phyloP scores from a whole-genome alignment of 2,888 invertebrate genomes.

The Hemicrepidius hirtus region DNA sequence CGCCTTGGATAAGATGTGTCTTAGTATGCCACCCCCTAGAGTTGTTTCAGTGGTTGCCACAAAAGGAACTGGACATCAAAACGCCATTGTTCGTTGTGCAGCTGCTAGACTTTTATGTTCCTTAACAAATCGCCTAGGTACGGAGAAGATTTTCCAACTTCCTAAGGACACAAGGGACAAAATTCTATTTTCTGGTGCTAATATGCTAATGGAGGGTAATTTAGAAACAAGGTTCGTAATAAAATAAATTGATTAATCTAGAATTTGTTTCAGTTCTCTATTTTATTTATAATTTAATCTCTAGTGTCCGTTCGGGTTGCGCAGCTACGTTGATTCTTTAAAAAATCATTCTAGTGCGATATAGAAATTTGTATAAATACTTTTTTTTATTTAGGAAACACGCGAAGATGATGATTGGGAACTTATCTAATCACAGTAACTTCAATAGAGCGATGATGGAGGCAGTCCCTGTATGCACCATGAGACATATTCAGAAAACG shows the following conservation, averaged over 20 bases:
- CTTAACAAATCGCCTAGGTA: conserved; percentile 83
- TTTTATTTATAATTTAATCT: conserved; percentile 51
- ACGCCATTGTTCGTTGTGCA: conserved; percentile 89
- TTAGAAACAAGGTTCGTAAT: conserved; percentile 83
- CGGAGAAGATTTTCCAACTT: conserved; percentile 82
- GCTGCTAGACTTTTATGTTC: conserved; percentile 85
- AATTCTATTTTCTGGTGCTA: conserved; percentile 86
- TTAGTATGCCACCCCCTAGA: conserved; percentile 81
- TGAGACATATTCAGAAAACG: conserved; percentile 89
- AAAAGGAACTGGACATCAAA: conserved; percentile 87
- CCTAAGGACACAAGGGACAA: conserved; percentile 86
- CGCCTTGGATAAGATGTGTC: conserved; percentile 88
- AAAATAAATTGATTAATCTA: conserved; percentile 32
- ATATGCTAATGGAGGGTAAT: conserved; percentile 89
- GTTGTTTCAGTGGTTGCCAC: conserved; percentile 80
- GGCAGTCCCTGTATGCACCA: conserved; percentile 84
- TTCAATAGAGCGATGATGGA: conserved; percentile 87
- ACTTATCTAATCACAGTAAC: conserved; percentile 82
- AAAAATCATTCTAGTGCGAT: too few species aligned
- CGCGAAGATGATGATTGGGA: conserved; percentile 85
- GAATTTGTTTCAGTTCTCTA: conserved; percentile 45
- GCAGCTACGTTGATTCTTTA: too few species aligned
- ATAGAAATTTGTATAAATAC: too few species aligned
- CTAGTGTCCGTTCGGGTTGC: too few species aligned
- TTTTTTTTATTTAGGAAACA: conserved; percentile 73